These are phyloP conservation scores for Habroteleia sp. DNA, from an alignment of 2,888 invertebrate genomes.

Conservation along the genomic window DNA sequence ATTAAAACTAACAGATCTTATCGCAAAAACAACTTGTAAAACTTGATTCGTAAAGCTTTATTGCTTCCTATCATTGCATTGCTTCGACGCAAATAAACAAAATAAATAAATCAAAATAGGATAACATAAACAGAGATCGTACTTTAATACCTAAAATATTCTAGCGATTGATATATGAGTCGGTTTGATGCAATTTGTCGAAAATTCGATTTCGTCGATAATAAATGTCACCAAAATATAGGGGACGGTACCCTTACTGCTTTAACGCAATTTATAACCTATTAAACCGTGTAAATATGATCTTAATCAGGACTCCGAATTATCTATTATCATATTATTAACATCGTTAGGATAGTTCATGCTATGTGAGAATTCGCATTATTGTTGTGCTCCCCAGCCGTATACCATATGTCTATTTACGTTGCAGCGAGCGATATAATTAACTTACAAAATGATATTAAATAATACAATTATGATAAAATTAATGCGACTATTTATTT, in stretches of 20 bases:
- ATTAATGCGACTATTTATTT: neutral
- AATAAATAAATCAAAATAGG: neutral
- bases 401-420: neutral
- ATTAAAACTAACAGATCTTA: conserved; percentile 5
- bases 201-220: conserved; percentile 4
- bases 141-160: too few species aligned
- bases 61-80: conserved; percentile 4
- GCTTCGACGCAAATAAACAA: neutral
- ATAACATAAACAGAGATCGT: too few species aligned
- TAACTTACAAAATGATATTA: conserved; percentile 31
- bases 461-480: conserved; percentile 19
- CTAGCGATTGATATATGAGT: too few species aligned
- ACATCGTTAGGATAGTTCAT: conserved; percentile 30
- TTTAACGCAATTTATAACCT: conserved; percentile 26
- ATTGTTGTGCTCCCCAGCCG: conserved; percentile 29
- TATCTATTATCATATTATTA: conserved; percentile 45
- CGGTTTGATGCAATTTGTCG: neutral
- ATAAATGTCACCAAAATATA: conserved; percentile 1
- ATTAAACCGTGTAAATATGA: conserved; percentile 30
- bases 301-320: conserved; percentile 28
- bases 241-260: conserved; percentile 22
- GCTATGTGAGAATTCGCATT: conserved; percentile 32
- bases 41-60: conserved; percentile 22
- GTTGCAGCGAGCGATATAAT: conserved; percentile 8
- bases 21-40: conserved; percentile 16